Base-by-base conservation (phyloP, 2,888 invertebrate genomes). In the Plemyria rubiginata region DNA sequence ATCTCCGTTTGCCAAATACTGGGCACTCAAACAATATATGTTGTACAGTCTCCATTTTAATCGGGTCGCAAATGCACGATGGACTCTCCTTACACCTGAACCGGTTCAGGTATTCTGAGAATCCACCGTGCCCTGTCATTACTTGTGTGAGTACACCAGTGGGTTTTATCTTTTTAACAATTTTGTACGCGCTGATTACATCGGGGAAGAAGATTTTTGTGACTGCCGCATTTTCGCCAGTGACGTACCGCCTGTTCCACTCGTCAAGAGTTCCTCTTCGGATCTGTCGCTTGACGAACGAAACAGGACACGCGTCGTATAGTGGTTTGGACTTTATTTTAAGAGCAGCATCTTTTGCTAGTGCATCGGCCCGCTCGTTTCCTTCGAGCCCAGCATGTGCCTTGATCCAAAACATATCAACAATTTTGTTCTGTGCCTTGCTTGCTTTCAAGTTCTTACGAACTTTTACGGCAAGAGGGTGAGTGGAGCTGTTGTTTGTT, bases 181-280 rank as follows among this genome's bases (percentile, higher is more conserved):
- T 1, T 9, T 13, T 50, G 5, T 45, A 54, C 0, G 60, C 54
- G 0, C 28, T 11, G 2, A 22, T 7, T 0, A 43, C 62, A 28
- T 62, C 60, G 12, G 61, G 66, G 56, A 63, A 62, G 15, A 57
- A 57, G 0, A 57, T 7, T 12, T 54, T 65, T 1, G 65, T 65
- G 4, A 40, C 43, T 0, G 16, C 2, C 0, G 48, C 63, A 0
- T 51, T 63, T 11, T 40, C 36, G 0, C 52, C 41, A 0, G 9
- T 29, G 1, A 22, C 3, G 22, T 22, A 22, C 3, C 22, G 1
- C 11, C 13, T 13, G 29, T 58, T 52, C 54, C 58, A 61, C 43
- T 41, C n/a, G 12, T 16, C 62, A n/a, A 58, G 49, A 16, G 58
- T 38, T 2, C 32, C 12, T 0, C 22, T 22, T 1, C 63, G 59